A percentile compares a stretch with the other conserved stretches of the same genome.
Conservation (phyloP, 2,888 invertebrate species). For the Timema cristinae region DNA sequence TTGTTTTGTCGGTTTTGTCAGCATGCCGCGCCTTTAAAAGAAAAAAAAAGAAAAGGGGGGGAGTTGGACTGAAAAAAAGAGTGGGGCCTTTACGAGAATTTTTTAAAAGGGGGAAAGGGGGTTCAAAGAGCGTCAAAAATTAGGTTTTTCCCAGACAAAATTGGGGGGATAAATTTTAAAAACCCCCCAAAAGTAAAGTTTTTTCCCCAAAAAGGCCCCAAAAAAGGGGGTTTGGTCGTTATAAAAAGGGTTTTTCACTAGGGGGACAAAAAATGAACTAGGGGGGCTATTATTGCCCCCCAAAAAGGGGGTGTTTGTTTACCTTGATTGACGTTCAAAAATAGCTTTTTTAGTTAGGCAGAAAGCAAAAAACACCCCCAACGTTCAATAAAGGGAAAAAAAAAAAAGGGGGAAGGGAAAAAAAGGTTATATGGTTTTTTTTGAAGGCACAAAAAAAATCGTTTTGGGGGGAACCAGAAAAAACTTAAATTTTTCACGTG, state of each 20-base stretch:
- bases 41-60: too few relatives aligned
- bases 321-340: constrained; percentile 8
- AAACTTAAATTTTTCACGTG: background rate
- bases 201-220: background rate
- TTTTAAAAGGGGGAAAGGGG: too few relatives aligned
- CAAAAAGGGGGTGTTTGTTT: background rate
- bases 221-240: constrained; percentile 2
- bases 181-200: constrained; percentile 6
- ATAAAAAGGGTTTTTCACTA: background rate
- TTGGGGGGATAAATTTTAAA: too few relatives aligned
- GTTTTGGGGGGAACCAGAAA: constrained; percentile 3
- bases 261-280: constrained; percentile 5
- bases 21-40: too few relatives aligned
- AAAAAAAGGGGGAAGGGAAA: background rate
- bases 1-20: too few relatives aligned
- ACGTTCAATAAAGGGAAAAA: constrained; percentile 5
- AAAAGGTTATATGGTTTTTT: background rate
- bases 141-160: too few relatives aligned
- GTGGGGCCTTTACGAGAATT: too few relatives aligned
- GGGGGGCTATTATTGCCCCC: background rate
- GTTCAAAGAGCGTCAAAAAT: too few relatives aligned
- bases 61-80: too few relatives aligned
- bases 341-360: constrained; percentile 1
- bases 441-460: background rate
- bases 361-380: background rate